phyloP scores from a whole-genome alignment of 2,113 vertebrate genomes.

The Neolamprologus sp. region DNA sequence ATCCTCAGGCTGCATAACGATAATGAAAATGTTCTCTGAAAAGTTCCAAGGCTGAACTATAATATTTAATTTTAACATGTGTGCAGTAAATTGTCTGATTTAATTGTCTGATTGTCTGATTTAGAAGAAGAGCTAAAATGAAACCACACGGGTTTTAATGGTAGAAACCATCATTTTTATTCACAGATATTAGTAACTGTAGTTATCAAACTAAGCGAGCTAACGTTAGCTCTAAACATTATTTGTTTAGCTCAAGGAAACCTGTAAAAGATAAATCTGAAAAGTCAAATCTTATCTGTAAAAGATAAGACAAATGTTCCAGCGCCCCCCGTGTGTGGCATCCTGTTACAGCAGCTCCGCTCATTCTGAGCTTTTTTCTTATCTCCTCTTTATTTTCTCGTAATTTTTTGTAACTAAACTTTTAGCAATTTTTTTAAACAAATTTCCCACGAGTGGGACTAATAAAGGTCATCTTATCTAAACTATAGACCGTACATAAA shows the following conservation, averaged over 20 bases:
- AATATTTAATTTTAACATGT: background rate
- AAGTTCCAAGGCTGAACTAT: background rate
- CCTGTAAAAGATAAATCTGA: background rate
- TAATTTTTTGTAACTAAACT: background rate
- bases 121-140: background rate
- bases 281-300: background rate
- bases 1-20: background rate
- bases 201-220: background rate
- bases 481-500: background rate
- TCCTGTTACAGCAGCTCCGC: background rate
- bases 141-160: background rate
- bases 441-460: background rate
- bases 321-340: background rate
- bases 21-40: background rate
- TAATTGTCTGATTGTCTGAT: background rate
- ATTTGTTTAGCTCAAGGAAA: background rate
- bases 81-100: background rate
- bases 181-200: background rate
- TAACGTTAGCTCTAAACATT: background rate
- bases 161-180: background rate
- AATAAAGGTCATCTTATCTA: background rate
- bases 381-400: background rate
- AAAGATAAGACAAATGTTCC: background rate
- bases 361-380: background rate
- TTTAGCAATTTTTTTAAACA: background rate